Base-by-base conservation (phyloP, 2,113 vertebrate species). In the Calidris pygmaea region DNA sequence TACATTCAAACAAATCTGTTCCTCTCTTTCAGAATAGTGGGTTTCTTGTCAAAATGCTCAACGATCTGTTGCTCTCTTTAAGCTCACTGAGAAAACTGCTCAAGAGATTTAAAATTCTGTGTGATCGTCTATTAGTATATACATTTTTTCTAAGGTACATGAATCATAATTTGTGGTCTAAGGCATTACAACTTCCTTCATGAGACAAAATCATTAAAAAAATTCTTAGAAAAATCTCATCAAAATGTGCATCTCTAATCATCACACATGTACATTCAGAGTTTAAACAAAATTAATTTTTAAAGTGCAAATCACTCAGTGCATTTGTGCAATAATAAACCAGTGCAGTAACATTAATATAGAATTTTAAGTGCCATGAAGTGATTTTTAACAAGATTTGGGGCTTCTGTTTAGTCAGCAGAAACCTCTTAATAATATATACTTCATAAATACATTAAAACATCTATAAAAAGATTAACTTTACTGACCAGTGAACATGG, bases 1-100 rank as follows among this genome's bases (percentile, higher is more conserved):
- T 91, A 95, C 67, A 92, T 96, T 96, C 93, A 98, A 98, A 98
- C 96, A 98, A 97, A 98, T 98, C 97, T 98, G 97, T 97, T 97
- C 84, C 39, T 97, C 45, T 95, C 71, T 95, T 97, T 94, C 85
- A 95, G 94, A 66, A 91, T 68, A 71, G 62, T 97, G 30, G 79
- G 45, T 96, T 98, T 92, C 96, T 97, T 97, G 95, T 94, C 96
- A 92, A 97, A 98, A 97, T 95, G 93, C 85, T 96, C 75, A 85
- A 96, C 95, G 92, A 96, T 91, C 35, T 87, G 62, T 93, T 98
- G 97, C 84, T 98, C 96, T 96, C 94, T 98, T 97, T 94, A 95
- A 89, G 78, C 19, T 85, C 48, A 39, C 24, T 39, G 21, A 65
- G 32, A 48, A 86, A 83, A 95, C 5, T 77, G 45, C 71, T 86